These are phyloP conservation scores for Herminia tarsipennalis DNA, from an alignment of 2,888 invertebrate species.

Conservation along the genomic window DNA sequence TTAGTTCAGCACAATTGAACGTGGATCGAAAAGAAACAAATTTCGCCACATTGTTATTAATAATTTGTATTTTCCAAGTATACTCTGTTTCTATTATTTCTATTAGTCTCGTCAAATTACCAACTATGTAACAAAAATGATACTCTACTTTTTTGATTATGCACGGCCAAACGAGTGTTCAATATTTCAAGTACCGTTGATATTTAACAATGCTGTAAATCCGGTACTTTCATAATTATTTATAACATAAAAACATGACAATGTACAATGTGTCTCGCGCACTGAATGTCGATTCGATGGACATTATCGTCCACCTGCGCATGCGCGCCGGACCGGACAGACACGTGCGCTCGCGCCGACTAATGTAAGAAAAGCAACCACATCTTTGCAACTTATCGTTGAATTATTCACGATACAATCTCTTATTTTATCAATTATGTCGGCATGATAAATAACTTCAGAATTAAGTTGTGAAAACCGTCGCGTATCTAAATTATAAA, in stretches of 20 bases:
- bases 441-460: conserved; percentile 19
- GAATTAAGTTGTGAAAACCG: conserved; percentile 24
- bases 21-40: conserved; percentile 34
- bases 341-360: conserved; percentile 57
- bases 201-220: conserved; percentile 42
- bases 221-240: conserved; percentile 42
- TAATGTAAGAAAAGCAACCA: conserved; percentile 41
- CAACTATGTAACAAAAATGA: conserved; percentile 15
- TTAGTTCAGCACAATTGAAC: conserved; percentile 51
- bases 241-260: conserved; percentile 48
- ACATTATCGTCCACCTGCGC: conserved; percentile 43
- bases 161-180: conserved; percentile 13
- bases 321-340: conserved; percentile 44
- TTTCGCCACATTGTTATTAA: conserved; percentile 21
- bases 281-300: conserved; percentile 47
- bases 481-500: conserved; percentile 3
- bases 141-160: conserved; percentile 19
- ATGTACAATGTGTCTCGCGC: conserved; percentile 37
- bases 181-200: conserved; percentile 35
- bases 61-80: conserved; percentile 12
- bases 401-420: conserved; percentile 51
- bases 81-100: conserved; percentile 3
- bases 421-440: conserved; percentile 44
- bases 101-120: conserved; percentile 7
- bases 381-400: conserved; percentile 41